Conservation (phyloP, 2,888 invertebrate genomes). For the Steromphala cineraria region DNA sequence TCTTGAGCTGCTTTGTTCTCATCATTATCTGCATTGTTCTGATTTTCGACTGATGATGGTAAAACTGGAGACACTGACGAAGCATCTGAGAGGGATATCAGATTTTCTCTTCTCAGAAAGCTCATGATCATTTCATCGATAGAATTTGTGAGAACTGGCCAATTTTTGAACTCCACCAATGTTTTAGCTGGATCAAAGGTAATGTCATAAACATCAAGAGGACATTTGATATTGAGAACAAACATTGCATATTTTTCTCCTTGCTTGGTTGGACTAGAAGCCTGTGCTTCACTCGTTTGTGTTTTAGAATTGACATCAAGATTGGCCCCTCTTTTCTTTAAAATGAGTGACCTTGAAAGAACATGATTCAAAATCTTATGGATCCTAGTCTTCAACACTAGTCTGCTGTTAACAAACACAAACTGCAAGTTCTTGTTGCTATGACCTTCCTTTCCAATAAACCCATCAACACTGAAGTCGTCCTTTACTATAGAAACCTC, state of each 20-base stretch:
- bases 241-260: conserved; percentile 76
- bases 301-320: background rate
- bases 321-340: conserved; percentile 37
- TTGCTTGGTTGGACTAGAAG: conserved; percentile 60
- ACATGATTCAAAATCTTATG: conserved; percentile 76
- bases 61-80: background rate
- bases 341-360: conserved; percentile 67
- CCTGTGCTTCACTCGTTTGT: conserved; percentile 14
- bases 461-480: conserved; percentile 79
- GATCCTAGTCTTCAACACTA: conserved; percentile 78
- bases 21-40: background rate
- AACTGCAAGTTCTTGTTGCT: conserved; percentile 79
- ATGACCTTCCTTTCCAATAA: conserved; percentile 78
- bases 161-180: conserved; percentile 79
- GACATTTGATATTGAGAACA: conserved; percentile 79
- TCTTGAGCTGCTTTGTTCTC: background rate
- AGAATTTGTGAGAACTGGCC: conserved; percentile 76
- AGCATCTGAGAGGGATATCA: conserved; percentile 28
- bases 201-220: conserved; percentile 77
- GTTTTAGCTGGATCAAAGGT: conserved; percentile 78
- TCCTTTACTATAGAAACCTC: conserved; percentile 74
- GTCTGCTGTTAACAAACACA: conserved; percentile 82
- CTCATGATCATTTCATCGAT: conserved; percentile 73
- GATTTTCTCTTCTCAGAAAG: conserved; percentile 61
- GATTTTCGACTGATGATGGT: background rate